Evolutionary conservation across 2,113 vertebrate genomes (phyloP), one percentile per base, ranked within the genome.

Genomic region (Zapornia atra): DNA sequence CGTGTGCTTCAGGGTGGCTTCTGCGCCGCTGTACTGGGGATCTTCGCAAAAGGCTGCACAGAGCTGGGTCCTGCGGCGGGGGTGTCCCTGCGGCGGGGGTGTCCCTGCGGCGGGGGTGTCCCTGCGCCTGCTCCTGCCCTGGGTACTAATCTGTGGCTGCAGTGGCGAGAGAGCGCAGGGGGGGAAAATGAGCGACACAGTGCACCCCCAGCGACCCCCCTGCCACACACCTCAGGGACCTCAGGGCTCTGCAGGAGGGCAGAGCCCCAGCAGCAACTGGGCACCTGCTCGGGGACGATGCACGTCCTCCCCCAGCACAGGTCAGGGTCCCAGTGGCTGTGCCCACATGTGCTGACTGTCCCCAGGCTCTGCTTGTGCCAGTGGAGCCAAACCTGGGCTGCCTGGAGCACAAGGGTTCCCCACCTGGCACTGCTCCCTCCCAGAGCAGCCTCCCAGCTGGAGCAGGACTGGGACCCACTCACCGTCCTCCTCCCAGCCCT

Each of bases 401-500:
- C 56, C 65, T 21, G 42, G 33, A 46, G 7, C 6, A 59, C 16
- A 31, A 63, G 28, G 29, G n/a, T 69, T 40, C 57, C 70, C 12
- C 22, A 40, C 33, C 63, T 56, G 18, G 38, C 57, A 33, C 19
- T 1, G 5, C 50, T 61, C 61, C 59, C 64, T 70, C n/a, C 7
- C 0, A 0, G 36, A 28, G 18, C 36, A 56, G 54, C 46, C 88
- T 68, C 63, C 59, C 7, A 4, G 59, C 6, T 2, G 19, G 40
- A 86, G 44, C 36, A 44, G 77, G 36, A 31, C 60, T 11, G 34
- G 22, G 21, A 17, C 38, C 17, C 57, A 81, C 98, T 97, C 66
- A 98, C 98, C 99, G 0, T 98, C 98, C 80, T 98, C 97, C 34
- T 98, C 99, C 99, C 99, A 99, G 96, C 99, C 99, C 93, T 99